Conservation (phyloP, 2,888 invertebrate species). For the Caenorhabditis sp. region DNA sequence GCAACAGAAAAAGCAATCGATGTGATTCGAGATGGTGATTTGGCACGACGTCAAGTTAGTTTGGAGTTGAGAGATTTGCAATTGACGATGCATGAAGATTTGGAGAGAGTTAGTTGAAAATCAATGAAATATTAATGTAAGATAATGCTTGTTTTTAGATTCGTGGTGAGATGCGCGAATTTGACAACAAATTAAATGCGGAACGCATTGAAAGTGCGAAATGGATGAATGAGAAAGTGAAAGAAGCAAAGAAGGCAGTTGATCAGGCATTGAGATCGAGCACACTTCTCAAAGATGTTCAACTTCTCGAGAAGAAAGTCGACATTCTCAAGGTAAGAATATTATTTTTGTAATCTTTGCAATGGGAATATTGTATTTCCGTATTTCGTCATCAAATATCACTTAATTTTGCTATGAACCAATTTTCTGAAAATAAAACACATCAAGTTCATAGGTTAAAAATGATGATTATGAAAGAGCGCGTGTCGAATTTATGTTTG, state of each 20-base stretch:
- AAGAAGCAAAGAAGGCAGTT: constrained; percentile 7
- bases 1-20: constrained; percentile 21
- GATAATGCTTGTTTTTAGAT: not conserved
- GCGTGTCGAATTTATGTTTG: no score
- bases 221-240: constrained; percentile 21
- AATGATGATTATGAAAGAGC: no score
- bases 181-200: constrained; percentile 12
- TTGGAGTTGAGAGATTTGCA: constrained; percentile 31
- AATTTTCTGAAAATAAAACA: no score
- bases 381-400: no score
- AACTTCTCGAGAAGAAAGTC: constrained; percentile 34
- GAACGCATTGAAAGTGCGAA: constrained; percentile 6
- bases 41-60: constrained; percentile 6
- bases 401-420: no score
- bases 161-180: constrained; percentile 11
- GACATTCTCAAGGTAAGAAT: constrained; percentile 7
- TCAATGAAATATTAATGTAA: not conserved
- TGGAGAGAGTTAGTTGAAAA: constrained; percentile 3
- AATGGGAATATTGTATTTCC: no score
- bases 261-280: constrained; percentile 14
- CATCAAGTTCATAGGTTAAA: no score
- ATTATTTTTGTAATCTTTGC: not conserved
- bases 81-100: constrained; percentile 22
- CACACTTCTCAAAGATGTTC: constrained; percentile 16
- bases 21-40: constrained; percentile 15